Conservation (phyloP, 2,113 vertebrate genomes). For the Brachypodius melanocephalos region DNA sequence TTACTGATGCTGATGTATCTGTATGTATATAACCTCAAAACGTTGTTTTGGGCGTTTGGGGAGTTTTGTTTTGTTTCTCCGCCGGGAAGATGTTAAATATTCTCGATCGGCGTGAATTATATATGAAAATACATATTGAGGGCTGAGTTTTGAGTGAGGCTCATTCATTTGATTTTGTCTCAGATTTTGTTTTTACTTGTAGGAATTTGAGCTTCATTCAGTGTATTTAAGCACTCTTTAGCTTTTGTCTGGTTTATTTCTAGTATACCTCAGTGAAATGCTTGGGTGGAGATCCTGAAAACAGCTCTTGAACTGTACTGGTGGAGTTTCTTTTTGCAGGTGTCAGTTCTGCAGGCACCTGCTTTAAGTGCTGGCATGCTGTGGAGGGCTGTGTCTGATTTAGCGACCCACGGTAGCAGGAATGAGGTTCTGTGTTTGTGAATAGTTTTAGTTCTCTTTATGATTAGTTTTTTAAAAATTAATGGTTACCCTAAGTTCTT, state of each 20-base stretch:
- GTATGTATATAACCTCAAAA: not conserved
- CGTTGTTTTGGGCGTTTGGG: not conserved
- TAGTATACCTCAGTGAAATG: not conserved
- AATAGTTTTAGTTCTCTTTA: not conserved
- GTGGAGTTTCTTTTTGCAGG: not conserved
- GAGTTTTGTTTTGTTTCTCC: not conserved
- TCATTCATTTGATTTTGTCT: not conserved
- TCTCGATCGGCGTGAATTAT: fast-evolving
- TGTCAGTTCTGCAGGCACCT: not conserved
- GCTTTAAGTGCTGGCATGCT: not conserved
- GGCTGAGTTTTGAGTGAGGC: fast-evolving
- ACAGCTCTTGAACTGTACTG: not conserved
- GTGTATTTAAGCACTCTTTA: not conserved
- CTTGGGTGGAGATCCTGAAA: not conserved
- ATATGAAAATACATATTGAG: not conserved
- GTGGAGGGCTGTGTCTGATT: not conserved
- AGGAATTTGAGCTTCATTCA: not conserved
- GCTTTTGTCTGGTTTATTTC: not conserved
- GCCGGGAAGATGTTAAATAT: fast-evolving
- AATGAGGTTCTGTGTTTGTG: not conserved
- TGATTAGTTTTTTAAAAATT: not conserved
- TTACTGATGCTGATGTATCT: no score
- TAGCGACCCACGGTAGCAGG: not conserved
- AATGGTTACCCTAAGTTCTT: not conserved
- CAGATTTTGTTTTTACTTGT: not conserved